A percentile compares a stretch with the other conserved stretches of the same genome.
Evolutionary conservation across 1,140 invertebrate genomes (phyloP).

Genomic region (Apolygus lucorum): DNA sequence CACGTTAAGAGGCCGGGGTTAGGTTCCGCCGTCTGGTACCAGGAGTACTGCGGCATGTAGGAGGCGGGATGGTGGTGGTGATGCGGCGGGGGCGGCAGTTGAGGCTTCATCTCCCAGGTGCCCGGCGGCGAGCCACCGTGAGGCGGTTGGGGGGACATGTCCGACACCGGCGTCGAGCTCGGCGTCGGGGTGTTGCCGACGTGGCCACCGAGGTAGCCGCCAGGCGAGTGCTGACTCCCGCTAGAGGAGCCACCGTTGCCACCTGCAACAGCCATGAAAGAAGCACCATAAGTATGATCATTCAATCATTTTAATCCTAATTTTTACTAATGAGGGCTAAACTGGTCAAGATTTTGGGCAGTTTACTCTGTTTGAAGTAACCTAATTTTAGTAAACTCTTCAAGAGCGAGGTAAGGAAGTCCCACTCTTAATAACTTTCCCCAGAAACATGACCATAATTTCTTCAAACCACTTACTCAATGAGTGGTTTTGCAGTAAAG

Average conservation of each 20-base stretch:
- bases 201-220: constrained; percentile 34
- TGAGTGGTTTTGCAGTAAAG: too few species aligned
- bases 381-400: too few species aligned
- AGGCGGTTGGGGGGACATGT: constrained; percentile 47
- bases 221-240: constrained; percentile 36
- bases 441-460: too few species aligned
- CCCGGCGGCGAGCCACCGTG: constrained; percentile 46
- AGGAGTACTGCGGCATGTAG: constrained; percentile 63
- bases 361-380: too few species aligned
- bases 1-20: constrained; percentile 63
- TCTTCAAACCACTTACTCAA: too few species aligned
- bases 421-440: too few species aligned
- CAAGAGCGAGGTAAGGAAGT: too few species aligned
- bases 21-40: constrained; percentile 55
- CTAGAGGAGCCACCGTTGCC: constrained; percentile 34
- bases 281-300: too few species aligned
- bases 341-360: not conserved
- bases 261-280: too few species aligned
- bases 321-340: too few species aligned
- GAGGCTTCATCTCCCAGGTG: constrained; percentile 60
- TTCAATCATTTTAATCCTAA: not conserved
- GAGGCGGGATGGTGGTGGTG: constrained; percentile 47
- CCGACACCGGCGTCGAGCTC: constrained; percentile 48
- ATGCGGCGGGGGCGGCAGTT: constrained; percentile 45
- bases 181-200: constrained; percentile 35